These are phyloP conservation scores for Chloroclystis v-ata DNA, from an alignment of 2,888 invertebrate species.

Conservation along the genomic window DNA sequence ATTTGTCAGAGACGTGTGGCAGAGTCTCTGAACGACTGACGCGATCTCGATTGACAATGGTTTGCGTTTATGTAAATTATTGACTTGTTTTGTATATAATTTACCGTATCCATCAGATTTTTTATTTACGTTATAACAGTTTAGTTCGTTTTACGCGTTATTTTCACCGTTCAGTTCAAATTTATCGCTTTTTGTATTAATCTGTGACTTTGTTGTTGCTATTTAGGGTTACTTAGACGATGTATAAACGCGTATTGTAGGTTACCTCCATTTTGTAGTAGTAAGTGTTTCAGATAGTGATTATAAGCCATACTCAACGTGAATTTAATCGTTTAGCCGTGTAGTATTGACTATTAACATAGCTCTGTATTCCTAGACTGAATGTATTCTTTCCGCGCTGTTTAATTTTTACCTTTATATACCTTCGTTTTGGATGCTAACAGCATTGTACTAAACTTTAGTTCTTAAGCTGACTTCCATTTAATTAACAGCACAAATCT, in stretches of 20 bases:
- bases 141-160: conserved; percentile 44
- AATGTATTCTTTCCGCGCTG: conserved; percentile 34
- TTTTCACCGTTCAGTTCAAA: conserved; percentile 59
- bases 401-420: conserved; percentile 42
- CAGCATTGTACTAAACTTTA: conserved; percentile 43
- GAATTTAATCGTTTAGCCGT: conserved; percentile 63
- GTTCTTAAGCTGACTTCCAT: conserved; percentile 60
- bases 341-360: conserved; percentile 48
- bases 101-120: conserved; percentile 43
- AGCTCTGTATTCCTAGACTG: conserved; percentile 61
- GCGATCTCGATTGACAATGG: conserved; percentile 37
- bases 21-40: conserved; percentile 23
- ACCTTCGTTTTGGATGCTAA: conserved; percentile 45
- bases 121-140: conserved; percentile 47
- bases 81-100: conserved; percentile 71
- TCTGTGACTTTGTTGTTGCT: conserved; percentile 15
- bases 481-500: conserved; percentile 64
- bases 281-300: conserved; percentile 66
- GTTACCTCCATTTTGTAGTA: conserved; percentile 46
- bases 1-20: conserved; percentile 14
- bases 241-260: conserved; percentile 63
- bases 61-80: conserved; percentile 47
- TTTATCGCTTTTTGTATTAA: conserved; percentile 28
- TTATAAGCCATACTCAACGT: conserved; percentile 67
- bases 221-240: conserved; percentile 28